Evolutionary conservation across 2,113 vertebrate species (phyloP), one percentile per base, ranked within the genome.

Genomic region (Megaleporinus macrocephalus): DNA sequence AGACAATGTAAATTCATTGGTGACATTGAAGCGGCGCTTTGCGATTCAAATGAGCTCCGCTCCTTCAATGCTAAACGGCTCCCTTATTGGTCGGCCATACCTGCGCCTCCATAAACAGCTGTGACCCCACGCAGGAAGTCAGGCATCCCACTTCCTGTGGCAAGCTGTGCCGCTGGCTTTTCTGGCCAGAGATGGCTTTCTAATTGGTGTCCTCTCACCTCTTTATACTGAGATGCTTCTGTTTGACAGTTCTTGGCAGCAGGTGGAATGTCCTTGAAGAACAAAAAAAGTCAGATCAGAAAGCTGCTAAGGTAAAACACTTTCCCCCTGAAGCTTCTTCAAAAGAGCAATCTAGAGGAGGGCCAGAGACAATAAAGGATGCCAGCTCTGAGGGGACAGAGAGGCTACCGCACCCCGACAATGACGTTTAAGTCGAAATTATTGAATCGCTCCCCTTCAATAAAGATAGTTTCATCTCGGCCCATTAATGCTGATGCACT

Each of bases 121-220:
- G 94, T 96, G 96, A 97, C 95, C 95, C 94, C 93, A 91, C 89
- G 92, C 93, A 95, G 92, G 93, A 95, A 95, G 94, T 95, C 93
- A 93, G 92, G 88, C 93, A 92, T 90, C 90, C 80, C 92, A 94
- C 91, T 95, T 96, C 92, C 94, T 96, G 94, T 94, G 93, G 92
- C 95, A 95, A 96, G 94, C 96, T 97, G 95, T 96, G 95, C 94
- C 92, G 94, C 93, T 91, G 92, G 93, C 93, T 95, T 95, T 94
- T 93, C 92, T 96, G 94, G 94, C 94, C 93, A 88, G 90, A 93
- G 91, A 93, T 95, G 94, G 95, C 93, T 95, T 96, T 97, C 96
- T 98, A 97, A 98, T 98, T 97, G 97, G 96, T 93, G 94, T 97
- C 95, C 95, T 97, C 94, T 97, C 94, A 97, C 96, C 95, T 96